Conservation (phyloP, 2,113 vertebrate genomes). For the Rhegmatorhina hoffmannsi region DNA sequence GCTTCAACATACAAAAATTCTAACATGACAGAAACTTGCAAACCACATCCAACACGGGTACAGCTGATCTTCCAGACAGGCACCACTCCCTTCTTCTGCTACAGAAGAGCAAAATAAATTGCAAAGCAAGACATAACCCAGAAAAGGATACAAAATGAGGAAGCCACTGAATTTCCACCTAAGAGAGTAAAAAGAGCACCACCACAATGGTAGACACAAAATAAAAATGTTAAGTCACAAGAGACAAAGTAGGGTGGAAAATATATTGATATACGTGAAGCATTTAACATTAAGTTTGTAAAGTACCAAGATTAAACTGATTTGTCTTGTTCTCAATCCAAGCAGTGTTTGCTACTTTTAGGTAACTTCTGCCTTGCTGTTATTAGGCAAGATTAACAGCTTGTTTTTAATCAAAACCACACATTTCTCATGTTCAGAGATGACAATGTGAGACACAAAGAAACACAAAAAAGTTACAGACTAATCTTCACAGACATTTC, state of each 20-base stretch:
- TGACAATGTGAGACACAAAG: neutral
- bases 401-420: neutral
- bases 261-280: neutral
- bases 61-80: neutral
- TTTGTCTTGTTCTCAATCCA: neutral
- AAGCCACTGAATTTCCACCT: neutral
- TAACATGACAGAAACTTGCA: neutral
- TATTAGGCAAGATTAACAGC: neutral
- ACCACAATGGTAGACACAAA: neutral
- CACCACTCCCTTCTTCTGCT: neutral
- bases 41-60: neutral
- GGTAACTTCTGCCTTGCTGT: neutral
- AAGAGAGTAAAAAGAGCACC: neutral
- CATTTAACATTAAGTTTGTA: neutral
- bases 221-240: neutral
- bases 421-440: neutral
- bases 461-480: neutral
- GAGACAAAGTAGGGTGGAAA: neutral
- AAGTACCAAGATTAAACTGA: neutral
- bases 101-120: neutral
- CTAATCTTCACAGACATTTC: neutral
- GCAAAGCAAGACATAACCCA: neutral
- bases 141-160: neutral
- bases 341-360: neutral
- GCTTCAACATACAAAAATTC: neutral